These are phyloP conservation scores for Siniperca undulata DNA, from an alignment of 2,797 vertebrate genomes.

Conservation along the genomic window DNA sequence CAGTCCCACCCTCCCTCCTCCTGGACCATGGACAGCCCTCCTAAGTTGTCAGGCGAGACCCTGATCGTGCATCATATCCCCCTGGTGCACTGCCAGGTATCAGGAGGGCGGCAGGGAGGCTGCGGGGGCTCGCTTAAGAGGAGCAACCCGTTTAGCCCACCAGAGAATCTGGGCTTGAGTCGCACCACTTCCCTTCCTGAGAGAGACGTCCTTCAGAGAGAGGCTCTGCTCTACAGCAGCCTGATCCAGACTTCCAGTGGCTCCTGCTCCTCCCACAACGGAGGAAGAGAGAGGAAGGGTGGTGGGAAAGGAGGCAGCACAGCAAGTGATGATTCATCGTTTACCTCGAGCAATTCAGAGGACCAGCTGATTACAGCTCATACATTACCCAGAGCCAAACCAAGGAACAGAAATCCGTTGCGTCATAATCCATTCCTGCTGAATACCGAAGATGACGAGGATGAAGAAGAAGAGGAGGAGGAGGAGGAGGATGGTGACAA, in stretches of 20 bases:
- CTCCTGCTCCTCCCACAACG: slow-evolving; percentile 65
- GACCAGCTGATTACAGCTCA: slow-evolving; percentile 76
- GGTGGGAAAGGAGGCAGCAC: slow-evolving; percentile 77
- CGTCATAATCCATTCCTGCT: slow-evolving; percentile 94
- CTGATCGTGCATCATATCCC: slow-evolving; percentile 98
- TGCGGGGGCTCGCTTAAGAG: slow-evolving; percentile 85
- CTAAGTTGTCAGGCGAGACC: slow-evolving; percentile 94
- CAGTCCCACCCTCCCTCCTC: background rate
- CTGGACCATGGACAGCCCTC: slow-evolving; percentile 92
- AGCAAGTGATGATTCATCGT: slow-evolving; percentile 83
- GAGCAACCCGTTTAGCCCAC: slow-evolving; percentile 89
- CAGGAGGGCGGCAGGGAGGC: slow-evolving; percentile 84
- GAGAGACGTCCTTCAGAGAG: slow-evolving; percentile 90
- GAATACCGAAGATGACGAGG: slow-evolving; percentile 81
- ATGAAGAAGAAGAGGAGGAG: slow-evolving; percentile 88
- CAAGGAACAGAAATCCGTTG: slow-evolving; percentile 74
- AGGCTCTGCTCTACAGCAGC: slow-evolving; percentile 92
- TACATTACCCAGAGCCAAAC: slow-evolving; percentile 74
- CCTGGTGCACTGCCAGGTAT: slow-evolving; percentile 97
- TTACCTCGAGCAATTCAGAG: slow-evolving; percentile 85
- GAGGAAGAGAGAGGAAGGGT: slow-evolving; percentile 63
- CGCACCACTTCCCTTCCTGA: slow-evolving; percentile 90
- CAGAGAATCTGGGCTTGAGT: slow-evolving; percentile 89
- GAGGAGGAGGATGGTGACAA: slow-evolving; percentile 85
- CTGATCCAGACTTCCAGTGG: slow-evolving; percentile 86